Conservation (phyloP, 2,113 vertebrate species). For the Amblyopsis rosae region DNA sequence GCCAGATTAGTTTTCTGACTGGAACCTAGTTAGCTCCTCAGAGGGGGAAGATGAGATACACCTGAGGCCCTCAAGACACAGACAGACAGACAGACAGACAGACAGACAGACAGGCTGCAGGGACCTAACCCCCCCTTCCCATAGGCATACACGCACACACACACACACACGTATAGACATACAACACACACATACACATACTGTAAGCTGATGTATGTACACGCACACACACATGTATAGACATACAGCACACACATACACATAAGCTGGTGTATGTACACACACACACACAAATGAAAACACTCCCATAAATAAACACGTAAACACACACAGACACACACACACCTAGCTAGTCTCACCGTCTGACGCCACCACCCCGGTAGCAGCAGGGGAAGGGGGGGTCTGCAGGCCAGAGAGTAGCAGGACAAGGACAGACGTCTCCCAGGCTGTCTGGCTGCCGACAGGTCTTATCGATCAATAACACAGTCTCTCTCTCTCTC, state of each 20-base stretch:
- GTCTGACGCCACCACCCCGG: constrained; percentile 75
- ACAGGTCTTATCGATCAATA: constrained; percentile 91
- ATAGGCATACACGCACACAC: neutral
- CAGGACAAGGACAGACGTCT: constrained; percentile 87
- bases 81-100: constrained; percentile 42
- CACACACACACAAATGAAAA: neutral
- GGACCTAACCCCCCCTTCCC: constrained; percentile 4
- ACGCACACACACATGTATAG: neutral
- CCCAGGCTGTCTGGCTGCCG: constrained; percentile 81
- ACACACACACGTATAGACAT: neutral
- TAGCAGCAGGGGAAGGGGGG: constrained; percentile 71
- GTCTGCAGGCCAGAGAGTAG: constrained; percentile 90
- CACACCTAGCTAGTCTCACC: constrained; percentile 24
- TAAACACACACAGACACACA: constrained; percentile 30
- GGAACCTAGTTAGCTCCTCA: constrained; percentile 68
- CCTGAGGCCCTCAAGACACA: constrained; percentile 61
- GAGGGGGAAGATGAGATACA: constrained; percentile 59
- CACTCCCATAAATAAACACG: neutral
- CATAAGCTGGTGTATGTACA: neutral
- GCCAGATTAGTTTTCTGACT: constrained; percentile 73
- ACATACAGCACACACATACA: neutral
- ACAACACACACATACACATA: constrained; percentile 5
- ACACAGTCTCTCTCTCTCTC: constrained; percentile 26
- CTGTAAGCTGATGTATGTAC: neutral
- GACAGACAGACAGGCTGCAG: neutral